These are phyloP conservation scores for Colletes gigas DNA, from an alignment of 1,140 invertebrate species.

Conservation along the genomic window DNA sequence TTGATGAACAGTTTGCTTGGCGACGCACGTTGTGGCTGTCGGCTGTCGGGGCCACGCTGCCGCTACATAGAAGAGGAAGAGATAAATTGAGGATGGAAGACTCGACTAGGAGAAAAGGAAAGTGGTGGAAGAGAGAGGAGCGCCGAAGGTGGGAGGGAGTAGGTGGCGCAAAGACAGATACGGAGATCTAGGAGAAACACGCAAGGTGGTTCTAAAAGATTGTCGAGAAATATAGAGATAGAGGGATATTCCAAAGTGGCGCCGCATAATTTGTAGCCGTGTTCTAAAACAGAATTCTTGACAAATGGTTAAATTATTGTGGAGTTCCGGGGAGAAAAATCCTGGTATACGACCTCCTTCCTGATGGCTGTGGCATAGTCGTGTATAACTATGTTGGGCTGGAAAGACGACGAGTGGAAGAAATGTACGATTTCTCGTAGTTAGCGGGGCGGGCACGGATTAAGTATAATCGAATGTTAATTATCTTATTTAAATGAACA, in stretches of 20 bases:
- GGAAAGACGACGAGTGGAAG: no score
- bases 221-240: background rate
- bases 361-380: no score
- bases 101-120: constrained; percentile 31
- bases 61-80: constrained; percentile 54
- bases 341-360: no score
- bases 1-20: constrained; percentile 68
- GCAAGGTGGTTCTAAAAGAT: background rate
- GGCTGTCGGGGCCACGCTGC: constrained; percentile 63
- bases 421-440: no score
- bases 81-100: constrained; percentile 48
- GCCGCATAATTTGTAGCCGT: background rate
- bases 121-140: background rate
- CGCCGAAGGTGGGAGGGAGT: background rate
- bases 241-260: background rate
- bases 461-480: no score
- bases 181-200: background rate
- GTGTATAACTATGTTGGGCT: no score
- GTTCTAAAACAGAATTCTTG: background rate
- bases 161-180: constrained; percentile 10
- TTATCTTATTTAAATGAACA: no score
- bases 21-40: constrained; percentile 67
- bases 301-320: constrained; percentile 60
- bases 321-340: constrained; percentile 41
- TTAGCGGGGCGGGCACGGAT: no score